Percentiles rank a stretch among this genome's conserved stretches.
Conservation (phyloP, 2,113 vertebrate genomes). For the Saccopteryx leptura region DNA sequence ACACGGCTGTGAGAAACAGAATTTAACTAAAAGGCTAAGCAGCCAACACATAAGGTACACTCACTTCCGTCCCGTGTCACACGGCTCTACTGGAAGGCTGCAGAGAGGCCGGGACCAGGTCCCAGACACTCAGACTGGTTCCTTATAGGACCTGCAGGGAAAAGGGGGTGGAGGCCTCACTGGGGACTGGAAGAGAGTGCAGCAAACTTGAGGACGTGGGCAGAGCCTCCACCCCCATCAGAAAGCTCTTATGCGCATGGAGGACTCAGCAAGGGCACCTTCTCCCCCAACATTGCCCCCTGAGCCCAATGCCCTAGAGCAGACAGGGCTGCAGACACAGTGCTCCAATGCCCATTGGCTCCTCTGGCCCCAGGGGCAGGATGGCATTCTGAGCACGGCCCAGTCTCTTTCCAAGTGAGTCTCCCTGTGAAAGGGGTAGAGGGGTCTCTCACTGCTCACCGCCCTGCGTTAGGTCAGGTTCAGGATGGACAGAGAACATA, state of each 20-base stretch:
- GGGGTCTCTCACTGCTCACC: too few relatives aligned
- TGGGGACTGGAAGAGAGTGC: not conserved
- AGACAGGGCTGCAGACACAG: too few relatives aligned
- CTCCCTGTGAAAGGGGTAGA: not conserved
- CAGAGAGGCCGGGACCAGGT: not conserved
- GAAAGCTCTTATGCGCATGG: too few relatives aligned
- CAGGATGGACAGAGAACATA: too few relatives aligned
- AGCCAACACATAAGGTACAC: too few relatives aligned
- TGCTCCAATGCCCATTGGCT: fast-evolving
- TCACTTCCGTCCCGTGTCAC: not conserved
- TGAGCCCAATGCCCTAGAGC: not conserved
- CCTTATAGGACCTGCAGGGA: not conserved
- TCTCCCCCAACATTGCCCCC: not conserved
- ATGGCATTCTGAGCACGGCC: not conserved
- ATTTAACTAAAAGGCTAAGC: too few relatives aligned
- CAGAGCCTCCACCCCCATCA: not conserved
- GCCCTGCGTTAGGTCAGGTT: too few relatives aligned
- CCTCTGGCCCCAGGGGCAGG: not conserved
- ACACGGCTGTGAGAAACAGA: too few relatives aligned
- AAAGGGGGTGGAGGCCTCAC: not conserved
- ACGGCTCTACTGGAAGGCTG: not conserved
- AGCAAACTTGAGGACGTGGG: not conserved
- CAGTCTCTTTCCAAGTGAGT: not conserved
- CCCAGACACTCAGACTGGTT: not conserved
- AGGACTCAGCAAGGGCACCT: not conserved